Evolutionary conservation across 2,888 invertebrate species (phyloP).

Genomic region (Leucophenga montana): DNA sequence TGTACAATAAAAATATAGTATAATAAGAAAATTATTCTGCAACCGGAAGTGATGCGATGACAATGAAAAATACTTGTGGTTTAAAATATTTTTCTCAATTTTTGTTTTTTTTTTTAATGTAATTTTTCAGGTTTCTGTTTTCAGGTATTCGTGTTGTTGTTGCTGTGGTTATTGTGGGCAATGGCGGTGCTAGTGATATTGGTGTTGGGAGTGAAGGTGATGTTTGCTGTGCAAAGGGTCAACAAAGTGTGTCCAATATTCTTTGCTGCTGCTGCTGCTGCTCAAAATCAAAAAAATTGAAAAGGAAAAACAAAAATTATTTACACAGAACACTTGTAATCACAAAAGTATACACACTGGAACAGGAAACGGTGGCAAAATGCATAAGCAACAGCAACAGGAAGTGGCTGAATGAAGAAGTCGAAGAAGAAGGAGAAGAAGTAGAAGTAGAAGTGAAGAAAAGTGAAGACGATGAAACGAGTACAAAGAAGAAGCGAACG

Average conservation of each 20-base stretch:
- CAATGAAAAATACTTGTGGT: not conserved
- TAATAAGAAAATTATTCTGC: not conserved
- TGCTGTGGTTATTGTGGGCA: not conserved
- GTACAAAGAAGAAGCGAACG: not conserved
- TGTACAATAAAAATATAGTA: not conserved
- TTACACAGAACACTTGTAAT: conserved; percentile 67
- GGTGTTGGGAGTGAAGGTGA: not conserved
- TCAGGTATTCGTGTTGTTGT: not conserved
- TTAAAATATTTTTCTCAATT: not conserved
- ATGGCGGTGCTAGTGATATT: too few species aligned
- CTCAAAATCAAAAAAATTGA: conserved; percentile 14
- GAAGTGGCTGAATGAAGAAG: conserved; percentile 43
- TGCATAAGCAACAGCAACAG: conserved; percentile 53
- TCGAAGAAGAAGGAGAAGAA: conserved; percentile 24
- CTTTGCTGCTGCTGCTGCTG: conserved; percentile 3
- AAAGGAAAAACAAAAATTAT: conserved; percentile 50
- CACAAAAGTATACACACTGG: conserved; percentile 44
- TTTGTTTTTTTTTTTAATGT: not conserved
- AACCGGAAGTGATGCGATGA: not conserved
- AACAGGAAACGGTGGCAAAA: conserved; percentile 50
- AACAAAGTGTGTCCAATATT: not conserved
- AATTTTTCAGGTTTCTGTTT: not conserved
- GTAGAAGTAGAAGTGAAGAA: not conserved
- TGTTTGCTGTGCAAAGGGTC: conserved; percentile 5
- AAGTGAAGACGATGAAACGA: not conserved